phyloP scores from a whole-genome alignment of 2,797 vertebrate genomes.

The Sebastes flavidus region DNA sequence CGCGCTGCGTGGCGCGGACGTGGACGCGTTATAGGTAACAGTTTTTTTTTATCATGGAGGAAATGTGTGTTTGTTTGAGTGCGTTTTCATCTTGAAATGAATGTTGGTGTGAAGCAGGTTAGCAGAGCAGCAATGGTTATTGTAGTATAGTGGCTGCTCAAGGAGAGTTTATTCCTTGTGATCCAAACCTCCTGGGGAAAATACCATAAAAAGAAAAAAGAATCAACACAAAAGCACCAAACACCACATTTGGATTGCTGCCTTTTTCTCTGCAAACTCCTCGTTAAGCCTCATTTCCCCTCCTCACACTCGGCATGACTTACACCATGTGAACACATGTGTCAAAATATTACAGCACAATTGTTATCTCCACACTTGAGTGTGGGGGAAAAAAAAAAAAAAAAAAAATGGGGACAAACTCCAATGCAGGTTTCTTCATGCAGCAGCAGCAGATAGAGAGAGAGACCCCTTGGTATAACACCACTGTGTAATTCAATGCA shows the following conservation, averaged over 20 bases:
- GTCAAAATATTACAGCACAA: slow-evolving; percentile 31
- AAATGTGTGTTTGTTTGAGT: slow-evolving; percentile 16
- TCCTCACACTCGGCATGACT: not conserved
- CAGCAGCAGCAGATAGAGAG: slow-evolving; percentile 41
- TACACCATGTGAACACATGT: slow-evolving; percentile 30
- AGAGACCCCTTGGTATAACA: slow-evolving; percentile 76
- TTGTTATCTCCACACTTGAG: slow-evolving; percentile 18
- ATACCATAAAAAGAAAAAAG: not conserved
- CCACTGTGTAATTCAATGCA: slow-evolving; percentile 86
- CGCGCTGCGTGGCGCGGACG: not conserved
- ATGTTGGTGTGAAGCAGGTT: slow-evolving; percentile 40
- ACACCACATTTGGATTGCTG: not conserved
- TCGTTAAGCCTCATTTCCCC: not conserved
- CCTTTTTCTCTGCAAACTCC: not conserved
- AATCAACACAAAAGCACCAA: slow-evolving; percentile 6
- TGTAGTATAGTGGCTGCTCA: not conserved
- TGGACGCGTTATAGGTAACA: slow-evolving; percentile 8
- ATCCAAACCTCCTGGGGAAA: not conserved
- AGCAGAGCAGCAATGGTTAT: slow-evolving; percentile 18
- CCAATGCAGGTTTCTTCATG: slow-evolving; percentile 66
- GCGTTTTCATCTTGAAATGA: not conserved
- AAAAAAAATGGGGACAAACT: slow-evolving; percentile 34
- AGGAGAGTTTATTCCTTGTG: slow-evolving; percentile 14
- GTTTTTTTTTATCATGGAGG: slow-evolving; percentile 26
- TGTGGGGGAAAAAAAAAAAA: not conserved